These are phyloP conservation scores for Etheostoma nigrum DNA, from an alignment of 2,797 vertebrate species.

Conservation along the genomic window DNA sequence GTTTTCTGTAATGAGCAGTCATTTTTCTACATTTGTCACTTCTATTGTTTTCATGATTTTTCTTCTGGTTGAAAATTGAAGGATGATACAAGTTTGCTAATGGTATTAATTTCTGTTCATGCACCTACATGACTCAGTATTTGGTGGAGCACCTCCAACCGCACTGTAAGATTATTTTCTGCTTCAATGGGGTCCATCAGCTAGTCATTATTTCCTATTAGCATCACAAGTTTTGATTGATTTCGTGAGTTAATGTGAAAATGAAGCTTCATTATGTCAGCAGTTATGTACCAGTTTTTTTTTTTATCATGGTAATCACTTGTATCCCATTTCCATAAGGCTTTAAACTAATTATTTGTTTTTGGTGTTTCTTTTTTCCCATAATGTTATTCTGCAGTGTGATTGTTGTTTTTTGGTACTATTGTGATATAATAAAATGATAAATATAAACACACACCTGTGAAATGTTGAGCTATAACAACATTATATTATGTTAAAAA, in stretches of 20 bases:
- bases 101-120: constrained; percentile 62
- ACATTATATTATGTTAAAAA: background rate
- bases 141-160: constrained; percentile 47
- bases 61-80: background rate
- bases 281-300: constrained; percentile 33
- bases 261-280: constrained; percentile 61
- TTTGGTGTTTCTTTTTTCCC: background rate
- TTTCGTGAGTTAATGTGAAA: constrained; percentile 70
- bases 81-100: constrained; percentile 30
- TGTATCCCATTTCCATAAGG: constrained; percentile 37
- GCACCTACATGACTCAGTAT: constrained; percentile 50
- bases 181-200: constrained; percentile 73
- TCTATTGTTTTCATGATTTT: constrained; percentile 2
- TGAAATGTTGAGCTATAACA: constrained; percentile 4
- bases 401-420: constrained; percentile 9
- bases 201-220: constrained; percentile 73
- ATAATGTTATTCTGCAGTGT: constrained; percentile 27
- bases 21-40: background rate
- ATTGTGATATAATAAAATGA: background rate
- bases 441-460: background rate
- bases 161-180: constrained; percentile 72
- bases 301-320: constrained; percentile 17
- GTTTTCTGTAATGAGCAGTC: constrained; percentile 7
- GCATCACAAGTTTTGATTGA: constrained; percentile 71
- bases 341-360: constrained; percentile 16